Conservation (phyloP, 2,888 invertebrate species). For the Heliconius erato region DNA sequence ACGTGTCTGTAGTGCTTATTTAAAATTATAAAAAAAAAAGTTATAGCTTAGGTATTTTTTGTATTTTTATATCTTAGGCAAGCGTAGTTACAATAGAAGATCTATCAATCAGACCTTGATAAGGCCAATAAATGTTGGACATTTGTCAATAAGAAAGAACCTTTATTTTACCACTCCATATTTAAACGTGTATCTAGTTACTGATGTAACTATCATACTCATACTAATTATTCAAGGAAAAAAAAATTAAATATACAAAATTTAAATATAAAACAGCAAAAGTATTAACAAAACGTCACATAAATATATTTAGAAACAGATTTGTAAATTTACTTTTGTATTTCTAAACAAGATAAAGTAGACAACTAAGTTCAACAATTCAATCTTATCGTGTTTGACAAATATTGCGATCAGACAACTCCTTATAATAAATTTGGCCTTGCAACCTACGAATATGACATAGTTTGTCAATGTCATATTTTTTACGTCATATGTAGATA, state of each 20-base stretch:
- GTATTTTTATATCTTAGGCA: too few species aligned
- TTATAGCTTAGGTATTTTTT: too few species aligned
- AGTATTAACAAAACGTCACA: background rate
- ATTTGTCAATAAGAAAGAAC: background rate
- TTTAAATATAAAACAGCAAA: background rate
- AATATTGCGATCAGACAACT: background rate
- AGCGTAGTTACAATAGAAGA: too few species aligned
- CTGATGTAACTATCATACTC: background rate
- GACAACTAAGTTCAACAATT: background rate
- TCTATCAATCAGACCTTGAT: background rate
- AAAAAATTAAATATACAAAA: background rate
- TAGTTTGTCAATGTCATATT: background rate
- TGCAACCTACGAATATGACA: background rate
- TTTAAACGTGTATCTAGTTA: background rate
- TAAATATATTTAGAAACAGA: slow-evolving; percentile 13
- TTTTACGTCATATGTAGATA: background rate
- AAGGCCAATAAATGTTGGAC: background rate
- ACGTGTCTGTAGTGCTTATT: too few species aligned
- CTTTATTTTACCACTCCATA: background rate
- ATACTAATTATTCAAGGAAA: background rate
- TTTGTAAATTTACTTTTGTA: slow-evolving; percentile 13
- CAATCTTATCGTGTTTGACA: slow-evolving; percentile 6
- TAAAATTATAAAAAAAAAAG: too few species aligned
- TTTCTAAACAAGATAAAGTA: background rate
- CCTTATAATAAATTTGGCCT: slow-evolving; percentile 14